Percentiles rank a stretch among this genome's conserved stretches.
Evolutionary conservation across 2,113 vertebrate genomes (phyloP).

Genomic region (Archocentrus centrarchus): DNA sequence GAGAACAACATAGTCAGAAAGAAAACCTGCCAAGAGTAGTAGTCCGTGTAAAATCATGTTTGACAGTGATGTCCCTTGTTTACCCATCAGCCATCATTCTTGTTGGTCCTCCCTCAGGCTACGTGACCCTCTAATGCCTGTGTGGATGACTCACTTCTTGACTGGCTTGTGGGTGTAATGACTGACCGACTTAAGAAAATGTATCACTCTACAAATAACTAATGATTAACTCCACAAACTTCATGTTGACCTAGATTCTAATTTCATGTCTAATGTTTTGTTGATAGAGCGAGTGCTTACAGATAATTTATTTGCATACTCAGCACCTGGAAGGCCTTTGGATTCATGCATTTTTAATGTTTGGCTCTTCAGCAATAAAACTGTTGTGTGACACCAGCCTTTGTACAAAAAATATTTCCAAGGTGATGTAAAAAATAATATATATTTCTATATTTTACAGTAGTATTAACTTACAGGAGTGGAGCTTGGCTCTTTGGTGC

Average conservation of each 20-base stretch:
- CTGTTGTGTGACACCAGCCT: neutral
- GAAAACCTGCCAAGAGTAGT: conserved; percentile 20
- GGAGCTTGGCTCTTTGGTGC: conserved; percentile 75
- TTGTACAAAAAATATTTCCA: neutral
- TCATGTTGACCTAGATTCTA: neutral
- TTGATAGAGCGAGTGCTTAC: neutral
- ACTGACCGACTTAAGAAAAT: conserved; percentile 10
- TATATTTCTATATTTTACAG: neutral
- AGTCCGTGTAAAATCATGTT: conserved; percentile 31
- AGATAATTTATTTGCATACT: conserved; percentile 7
- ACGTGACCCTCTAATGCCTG: conserved; percentile 22
- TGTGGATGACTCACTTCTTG: conserved; percentile 30
- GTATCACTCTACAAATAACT: conserved; percentile 11
- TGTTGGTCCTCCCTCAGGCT: conserved; percentile 22
- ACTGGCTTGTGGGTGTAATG: conserved; percentile 14
- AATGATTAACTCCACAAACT: conserved; percentile 18
- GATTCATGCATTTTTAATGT: neutral
- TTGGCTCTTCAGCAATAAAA: neutral
- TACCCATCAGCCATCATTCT: conserved; percentile 37
- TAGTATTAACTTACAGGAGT: conserved; percentile 64
- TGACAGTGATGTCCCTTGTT: conserved; percentile 47
- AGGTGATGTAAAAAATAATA: neutral
- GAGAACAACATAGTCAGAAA: conserved; percentile 10
- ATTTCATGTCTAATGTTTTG: neutral
- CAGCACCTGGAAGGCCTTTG: neutral